Conservation (phyloP, 2,888 invertebrate genomes). For the Ophioninae sp. region DNA sequence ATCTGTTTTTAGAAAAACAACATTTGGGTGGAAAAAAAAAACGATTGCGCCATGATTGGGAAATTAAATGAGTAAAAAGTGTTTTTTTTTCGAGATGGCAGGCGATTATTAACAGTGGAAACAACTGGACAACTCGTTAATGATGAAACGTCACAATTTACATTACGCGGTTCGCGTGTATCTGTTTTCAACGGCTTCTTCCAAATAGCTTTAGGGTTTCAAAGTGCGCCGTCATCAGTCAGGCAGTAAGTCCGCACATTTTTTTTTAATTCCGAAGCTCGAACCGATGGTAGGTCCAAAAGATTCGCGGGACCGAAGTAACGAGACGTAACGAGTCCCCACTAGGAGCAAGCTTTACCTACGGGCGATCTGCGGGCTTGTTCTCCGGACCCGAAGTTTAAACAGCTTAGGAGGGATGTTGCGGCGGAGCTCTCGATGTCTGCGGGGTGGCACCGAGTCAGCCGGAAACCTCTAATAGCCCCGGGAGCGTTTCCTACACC, state of each 20-base stretch:
- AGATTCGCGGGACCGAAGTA: conserved; percentile 31
- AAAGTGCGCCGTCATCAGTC: conserved; percentile 62
- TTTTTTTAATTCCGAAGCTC: not conserved
- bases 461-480: conserved; percentile 80
- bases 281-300: conserved; percentile 36
- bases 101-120: no score
- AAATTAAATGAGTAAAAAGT: no score
- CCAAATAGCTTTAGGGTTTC: no score
- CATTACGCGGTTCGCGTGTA: no score
- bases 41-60: no score
- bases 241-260: not conserved
- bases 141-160: no score
- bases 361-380: conserved; percentile 35
- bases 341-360: not conserved
- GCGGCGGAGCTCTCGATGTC: conserved; percentile 67
- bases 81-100: no score
- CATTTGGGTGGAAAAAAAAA: no score
- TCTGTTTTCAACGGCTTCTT: no score
- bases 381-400: conserved; percentile 74
- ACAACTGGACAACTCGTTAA: no score
- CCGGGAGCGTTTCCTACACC: conserved; percentile 56
- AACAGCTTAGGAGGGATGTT: conserved; percentile 78
- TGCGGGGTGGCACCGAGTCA: conserved; percentile 75
- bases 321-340: conserved; percentile 59
- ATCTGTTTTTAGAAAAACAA: no score